These are phyloP conservation scores for Noturus placidus DNA, from an alignment of 2,113 vertebrate genomes.

Conservation along the genomic window DNA sequence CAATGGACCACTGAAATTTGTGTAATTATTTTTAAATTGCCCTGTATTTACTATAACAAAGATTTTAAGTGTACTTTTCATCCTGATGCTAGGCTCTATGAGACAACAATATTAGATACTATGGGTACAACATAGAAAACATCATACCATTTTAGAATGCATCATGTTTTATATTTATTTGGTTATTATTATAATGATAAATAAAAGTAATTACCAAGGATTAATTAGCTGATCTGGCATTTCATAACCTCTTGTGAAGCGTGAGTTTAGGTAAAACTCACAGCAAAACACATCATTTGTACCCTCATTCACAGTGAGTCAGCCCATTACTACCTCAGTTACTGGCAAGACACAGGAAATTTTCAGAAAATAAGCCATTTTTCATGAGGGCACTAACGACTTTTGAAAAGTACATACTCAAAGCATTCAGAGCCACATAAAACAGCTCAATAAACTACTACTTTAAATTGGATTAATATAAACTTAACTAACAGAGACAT, in stretches of 20 bases:
- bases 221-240: background rate
- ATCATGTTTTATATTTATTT: background rate
- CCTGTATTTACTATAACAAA: background rate
- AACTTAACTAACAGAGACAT: background rate
- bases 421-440: background rate
- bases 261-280: background rate
- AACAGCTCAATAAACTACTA: background rate
- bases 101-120: background rate
- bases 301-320: background rate
- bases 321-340: background rate
- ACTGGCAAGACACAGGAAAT: background rate
- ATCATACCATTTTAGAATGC: background rate
- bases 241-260: background rate
- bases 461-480: slow-evolving; percentile 1
- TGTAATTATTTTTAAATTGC: background rate
- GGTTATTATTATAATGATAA: background rate
- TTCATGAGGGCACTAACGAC: background rate
- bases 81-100: background rate
- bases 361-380: background rate
- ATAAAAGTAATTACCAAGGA: background rate
- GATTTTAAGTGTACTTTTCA: background rate
- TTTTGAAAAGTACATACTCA: background rate
- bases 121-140: background rate
- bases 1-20: background rate
- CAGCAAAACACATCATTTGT: background rate